Conservation (phyloP, 1,140 invertebrate species). For the Varroa destructor region DNA sequence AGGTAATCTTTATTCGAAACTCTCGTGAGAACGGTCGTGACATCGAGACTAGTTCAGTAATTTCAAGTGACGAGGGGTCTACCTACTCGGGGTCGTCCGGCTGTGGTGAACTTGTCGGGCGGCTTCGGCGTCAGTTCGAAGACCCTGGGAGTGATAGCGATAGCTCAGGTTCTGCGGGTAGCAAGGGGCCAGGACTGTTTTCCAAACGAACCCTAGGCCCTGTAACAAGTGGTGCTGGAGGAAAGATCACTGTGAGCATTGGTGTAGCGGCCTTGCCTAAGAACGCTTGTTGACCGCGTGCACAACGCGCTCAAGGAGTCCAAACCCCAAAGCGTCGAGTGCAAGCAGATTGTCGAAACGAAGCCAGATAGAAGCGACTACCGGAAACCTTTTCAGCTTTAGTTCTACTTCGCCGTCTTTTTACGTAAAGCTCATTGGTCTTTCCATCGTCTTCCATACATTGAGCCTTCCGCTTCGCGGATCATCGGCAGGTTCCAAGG, state of each 20-base stretch:
- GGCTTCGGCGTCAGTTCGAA: conserved; percentile 17
- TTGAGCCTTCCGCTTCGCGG: too few species aligned
- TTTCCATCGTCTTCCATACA: too few species aligned
- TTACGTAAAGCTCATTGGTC: too few species aligned
- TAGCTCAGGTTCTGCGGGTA: neutral
- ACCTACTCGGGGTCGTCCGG: conserved; percentile 15
- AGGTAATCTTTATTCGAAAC: conserved; percentile 14
- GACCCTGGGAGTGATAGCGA: conserved; percentile 13
- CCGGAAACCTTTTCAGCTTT: too few species aligned
- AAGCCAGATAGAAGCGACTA: too few species aligned
- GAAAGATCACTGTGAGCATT: conserved; percentile 23
- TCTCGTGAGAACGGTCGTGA: conserved; percentile 16
- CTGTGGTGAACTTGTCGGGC: conserved; percentile 8
- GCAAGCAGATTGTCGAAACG: too few species aligned
- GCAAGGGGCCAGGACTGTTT: neutral
- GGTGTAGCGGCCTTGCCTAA: conserved; percentile 20
- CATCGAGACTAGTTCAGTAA: conserved; percentile 21
- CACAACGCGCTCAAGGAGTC: too few species aligned
- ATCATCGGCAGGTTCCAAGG: too few species aligned
- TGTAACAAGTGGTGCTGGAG: neutral
- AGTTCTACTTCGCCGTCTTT: too few species aligned
- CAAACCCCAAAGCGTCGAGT: too few species aligned
- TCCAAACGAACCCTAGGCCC: conserved; percentile 5
- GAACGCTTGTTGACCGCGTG: conserved; percentile 6
- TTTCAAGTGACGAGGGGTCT: conserved; percentile 20